Conservation (phyloP, 92 coral and sea anemone genomes). For the Heliopora coerulea region DNA sequence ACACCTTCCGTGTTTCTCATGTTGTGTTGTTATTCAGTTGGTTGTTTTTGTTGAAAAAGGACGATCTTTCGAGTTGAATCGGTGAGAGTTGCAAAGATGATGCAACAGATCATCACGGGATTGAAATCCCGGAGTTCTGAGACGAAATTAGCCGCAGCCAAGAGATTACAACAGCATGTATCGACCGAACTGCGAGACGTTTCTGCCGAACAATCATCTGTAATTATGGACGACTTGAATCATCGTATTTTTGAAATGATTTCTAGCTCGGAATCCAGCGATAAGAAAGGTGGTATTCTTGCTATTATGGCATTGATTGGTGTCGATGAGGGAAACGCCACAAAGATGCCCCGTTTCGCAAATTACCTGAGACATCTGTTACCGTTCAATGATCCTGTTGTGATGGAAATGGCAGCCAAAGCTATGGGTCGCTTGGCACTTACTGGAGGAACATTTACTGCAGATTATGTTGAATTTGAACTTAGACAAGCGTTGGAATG, state of each 20-base stretch:
- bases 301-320: slow-evolving; percentile 96
- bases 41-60: not conserved
- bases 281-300: slow-evolving; percentile 97
- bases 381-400: slow-evolving; percentile 92
- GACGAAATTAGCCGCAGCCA: slow-evolving; percentile 82
- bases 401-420: slow-evolving; percentile 96
- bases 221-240: slow-evolving; percentile 92
- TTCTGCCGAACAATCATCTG: slow-evolving; percentile 83
- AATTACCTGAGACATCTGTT: slow-evolving; percentile 86
- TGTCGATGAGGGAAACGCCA: slow-evolving; percentile 93
- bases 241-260: slow-evolving; percentile 98
- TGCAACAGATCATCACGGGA: slow-evolving; percentile 76
- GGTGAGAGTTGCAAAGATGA: slow-evolving; percentile 48
- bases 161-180: slow-evolving; percentile 86
- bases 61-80: not conserved
- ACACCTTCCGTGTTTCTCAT: too few relatives aligned
- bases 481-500: slow-evolving; percentile 93
- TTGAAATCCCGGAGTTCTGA: slow-evolving; percentile 96
- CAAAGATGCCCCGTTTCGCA: slow-evolving; percentile 94
- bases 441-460: slow-evolving; percentile 96
- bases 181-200: slow-evolving; percentile 98
- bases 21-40: too few relatives aligned
- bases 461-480: slow-evolving; percentile 99
- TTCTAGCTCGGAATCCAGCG: slow-evolving; percentile 95
- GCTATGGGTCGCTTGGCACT: slow-evolving; percentile 96